These are phyloP conservation scores for Liparis tanakae DNA, from an alignment of 2,797 vertebrate genomes.

Conservation along the genomic window DNA sequence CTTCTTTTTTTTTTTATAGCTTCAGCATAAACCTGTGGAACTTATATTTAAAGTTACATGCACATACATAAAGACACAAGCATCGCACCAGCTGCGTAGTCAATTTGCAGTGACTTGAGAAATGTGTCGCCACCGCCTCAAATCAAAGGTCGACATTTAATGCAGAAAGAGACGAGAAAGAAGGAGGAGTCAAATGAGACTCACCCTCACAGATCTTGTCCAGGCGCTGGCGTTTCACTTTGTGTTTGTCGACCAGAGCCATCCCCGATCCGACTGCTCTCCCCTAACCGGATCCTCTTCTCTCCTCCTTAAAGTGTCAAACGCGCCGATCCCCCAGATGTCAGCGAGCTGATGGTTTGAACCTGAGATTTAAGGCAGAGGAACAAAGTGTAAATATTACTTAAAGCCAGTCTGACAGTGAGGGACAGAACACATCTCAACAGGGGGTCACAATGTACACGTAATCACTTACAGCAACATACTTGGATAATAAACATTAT, in stretches of 20 bases:
- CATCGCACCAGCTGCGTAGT: neutral
- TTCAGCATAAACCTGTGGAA: conserved; percentile 25
- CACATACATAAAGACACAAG: conserved; percentile 15
- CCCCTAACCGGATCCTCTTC: conserved; percentile 52
- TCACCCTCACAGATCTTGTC: conserved; percentile 87
- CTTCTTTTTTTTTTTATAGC: neutral
- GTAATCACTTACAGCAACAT: no score
- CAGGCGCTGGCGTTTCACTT: conserved; percentile 86
- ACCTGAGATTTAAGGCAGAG: conserved; percentile 64
- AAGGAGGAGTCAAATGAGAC: neutral
- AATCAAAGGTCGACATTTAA: conserved; percentile 3
- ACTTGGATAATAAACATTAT: no score
- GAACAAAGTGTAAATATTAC: conserved; percentile 6
- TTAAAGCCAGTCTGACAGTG: neutral
- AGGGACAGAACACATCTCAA: neutral
- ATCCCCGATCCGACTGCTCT: conserved; percentile 61
- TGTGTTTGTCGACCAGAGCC: conserved; percentile 87
- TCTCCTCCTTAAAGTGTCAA: conserved; percentile 43
- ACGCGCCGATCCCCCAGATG: conserved; percentile 57
- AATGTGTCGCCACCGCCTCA: neutral
- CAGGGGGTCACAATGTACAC: no score
- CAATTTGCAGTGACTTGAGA: conserved; percentile 2
- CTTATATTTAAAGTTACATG: conserved; percentile 11
- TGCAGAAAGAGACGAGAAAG: neutral
- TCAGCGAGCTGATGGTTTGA: conserved; percentile 52